Conservation (phyloP, 2,888 invertebrate species). For the Phania funesta region DNA sequence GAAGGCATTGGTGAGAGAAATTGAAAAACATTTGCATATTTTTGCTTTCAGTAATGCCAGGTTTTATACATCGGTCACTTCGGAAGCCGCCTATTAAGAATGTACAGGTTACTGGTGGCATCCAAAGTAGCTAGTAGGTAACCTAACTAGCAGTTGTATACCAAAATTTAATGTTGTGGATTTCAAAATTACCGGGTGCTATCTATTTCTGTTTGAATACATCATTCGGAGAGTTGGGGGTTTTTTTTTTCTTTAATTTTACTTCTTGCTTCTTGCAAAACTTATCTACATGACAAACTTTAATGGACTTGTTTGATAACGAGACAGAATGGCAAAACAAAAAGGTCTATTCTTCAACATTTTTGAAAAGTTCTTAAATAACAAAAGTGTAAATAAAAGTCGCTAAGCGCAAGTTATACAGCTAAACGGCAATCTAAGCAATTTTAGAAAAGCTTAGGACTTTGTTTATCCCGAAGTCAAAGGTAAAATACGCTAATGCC, state of each 20-base stretch:
- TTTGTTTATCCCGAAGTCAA: too few species aligned
- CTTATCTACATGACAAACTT: neutral
- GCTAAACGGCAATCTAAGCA: neutral
- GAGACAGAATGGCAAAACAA: neutral
- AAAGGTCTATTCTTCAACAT: neutral
- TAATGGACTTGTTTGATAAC: neutral
- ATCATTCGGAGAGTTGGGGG: neutral
- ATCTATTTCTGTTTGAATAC: neutral
- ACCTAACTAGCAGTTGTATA: neutral
- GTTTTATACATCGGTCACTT: neutral
- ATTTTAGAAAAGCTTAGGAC: neutral
- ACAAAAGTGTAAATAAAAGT: neutral
- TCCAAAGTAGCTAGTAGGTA: neutral
- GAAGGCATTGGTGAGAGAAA: neutral
- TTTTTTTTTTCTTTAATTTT: too few species aligned
- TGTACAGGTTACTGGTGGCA: neutral
- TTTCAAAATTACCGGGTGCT: neutral
- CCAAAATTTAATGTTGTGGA: too few species aligned
- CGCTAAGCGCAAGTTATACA: neutral
- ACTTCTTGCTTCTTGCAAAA: neutral
- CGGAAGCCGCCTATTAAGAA: neutral
- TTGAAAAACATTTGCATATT: too few species aligned
- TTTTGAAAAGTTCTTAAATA: neutral
- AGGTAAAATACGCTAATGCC: too few species aligned
- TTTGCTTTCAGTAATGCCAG: too few species aligned